These are phyloP conservation scores for Sula dactylatra DNA, from an alignment of 2,113 vertebrate species.

Conservation along the genomic window DNA sequence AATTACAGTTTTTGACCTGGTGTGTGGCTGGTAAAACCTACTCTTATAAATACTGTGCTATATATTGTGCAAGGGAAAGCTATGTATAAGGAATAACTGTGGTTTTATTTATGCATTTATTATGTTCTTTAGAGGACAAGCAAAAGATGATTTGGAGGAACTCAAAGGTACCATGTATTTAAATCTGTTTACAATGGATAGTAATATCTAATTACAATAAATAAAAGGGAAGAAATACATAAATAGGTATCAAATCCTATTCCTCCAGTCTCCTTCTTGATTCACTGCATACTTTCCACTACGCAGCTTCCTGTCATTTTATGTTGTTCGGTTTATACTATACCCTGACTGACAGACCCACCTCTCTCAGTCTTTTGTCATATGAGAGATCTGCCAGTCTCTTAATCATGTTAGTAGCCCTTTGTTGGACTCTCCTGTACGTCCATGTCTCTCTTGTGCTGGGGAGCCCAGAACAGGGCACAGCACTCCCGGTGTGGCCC, in stretches of 20 bases:
- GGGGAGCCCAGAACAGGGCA: neutral
- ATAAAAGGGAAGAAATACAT: neutral
- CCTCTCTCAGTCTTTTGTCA: neutral
- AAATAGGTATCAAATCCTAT: neutral
- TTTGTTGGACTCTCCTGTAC: neutral
- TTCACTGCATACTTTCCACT: neutral
- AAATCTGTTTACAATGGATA: neutral
- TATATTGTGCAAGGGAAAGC: neutral
- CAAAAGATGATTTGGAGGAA: neutral
- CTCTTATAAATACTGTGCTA: neutral
- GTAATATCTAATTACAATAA: neutral
- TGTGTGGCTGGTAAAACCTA: neutral
- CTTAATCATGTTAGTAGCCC: neutral
- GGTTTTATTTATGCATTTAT: neutral
- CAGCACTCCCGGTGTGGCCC: neutral
- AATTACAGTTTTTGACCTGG: neutral
- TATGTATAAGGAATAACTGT: neutral
- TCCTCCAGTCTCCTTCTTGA: neutral
- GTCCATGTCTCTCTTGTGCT: too few relatives aligned
- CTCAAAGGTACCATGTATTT: neutral
- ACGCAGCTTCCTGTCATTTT: neutral
- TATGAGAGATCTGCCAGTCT: neutral
- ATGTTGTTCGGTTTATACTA: accelerated
- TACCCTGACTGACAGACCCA: neutral
- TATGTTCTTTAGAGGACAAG: neutral